phyloP scores from a whole-genome alignment of 2,113 vertebrate species.

The Caranx ignobilis region DNA sequence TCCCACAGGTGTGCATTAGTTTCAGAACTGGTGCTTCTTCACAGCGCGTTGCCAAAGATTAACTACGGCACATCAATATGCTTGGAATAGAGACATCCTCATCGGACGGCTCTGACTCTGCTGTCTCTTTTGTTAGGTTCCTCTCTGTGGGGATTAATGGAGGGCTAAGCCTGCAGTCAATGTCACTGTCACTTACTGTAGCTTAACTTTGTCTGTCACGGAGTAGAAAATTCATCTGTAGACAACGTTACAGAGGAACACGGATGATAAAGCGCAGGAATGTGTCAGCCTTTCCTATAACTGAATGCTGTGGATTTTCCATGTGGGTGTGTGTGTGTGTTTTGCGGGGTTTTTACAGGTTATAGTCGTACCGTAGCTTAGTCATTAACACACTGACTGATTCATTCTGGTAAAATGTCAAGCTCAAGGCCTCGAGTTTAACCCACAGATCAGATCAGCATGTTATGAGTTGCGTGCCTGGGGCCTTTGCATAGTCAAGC shows the following conservation, averaged over 20 bases:
- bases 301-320: neutral
- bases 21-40: slow-evolving; percentile 52
- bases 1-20: slow-evolving; percentile 69
- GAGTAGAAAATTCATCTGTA: slow-evolving; percentile 48
- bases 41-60: slow-evolving; percentile 67
- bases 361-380: neutral
- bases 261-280: neutral
- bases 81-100: slow-evolving; percentile 56
- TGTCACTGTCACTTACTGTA: slow-evolving; percentile 52
- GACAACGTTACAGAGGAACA: slow-evolving; percentile 10
- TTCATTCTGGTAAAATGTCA: slow-evolving; percentile 4
- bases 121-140: slow-evolving; percentile 54
- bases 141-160: slow-evolving; percentile 50
- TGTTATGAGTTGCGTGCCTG: slow-evolving; percentile 6
- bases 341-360: neutral
- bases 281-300: neutral
- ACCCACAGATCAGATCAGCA: slow-evolving; percentile 4
- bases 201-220: slow-evolving; percentile 45
- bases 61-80: slow-evolving; percentile 70
- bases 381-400: slow-evolving; percentile 11
- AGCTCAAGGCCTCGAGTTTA: neutral
- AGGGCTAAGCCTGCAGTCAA: slow-evolving; percentile 46
- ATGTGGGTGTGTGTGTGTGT: slow-evolving; percentile 15
- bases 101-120: slow-evolving; percentile 51
- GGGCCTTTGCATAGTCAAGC: neutral